Conservation (phyloP, 53 echinoderm and acorn worm species). For the Antedon mediterranea region DNA sequence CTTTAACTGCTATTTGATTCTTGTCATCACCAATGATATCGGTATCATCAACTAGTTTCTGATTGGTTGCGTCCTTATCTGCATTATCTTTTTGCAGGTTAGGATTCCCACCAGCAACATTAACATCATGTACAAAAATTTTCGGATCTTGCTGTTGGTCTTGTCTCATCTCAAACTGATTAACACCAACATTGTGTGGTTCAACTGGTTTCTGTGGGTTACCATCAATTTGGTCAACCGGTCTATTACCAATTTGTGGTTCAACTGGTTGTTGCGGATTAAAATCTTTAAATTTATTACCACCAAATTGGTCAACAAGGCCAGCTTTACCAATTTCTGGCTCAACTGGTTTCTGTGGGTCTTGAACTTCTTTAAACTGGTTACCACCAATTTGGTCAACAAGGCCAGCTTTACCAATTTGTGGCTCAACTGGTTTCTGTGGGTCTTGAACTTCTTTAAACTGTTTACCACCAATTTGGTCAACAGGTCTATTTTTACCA, state of each 20-base stretch:
- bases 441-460: background rate
- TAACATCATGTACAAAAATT: no score
- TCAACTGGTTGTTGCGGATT: slow-evolving; percentile 1
- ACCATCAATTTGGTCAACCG: no score
- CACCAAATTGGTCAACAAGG: no score
- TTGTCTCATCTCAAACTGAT: no score
- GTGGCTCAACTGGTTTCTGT: background rate
- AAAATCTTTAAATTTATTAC: background rate
- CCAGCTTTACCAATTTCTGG: background rate
- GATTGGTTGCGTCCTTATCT: background rate
- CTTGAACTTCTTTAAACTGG: background rate
- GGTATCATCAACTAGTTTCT: slow-evolving; percentile 13
- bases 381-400: background rate
- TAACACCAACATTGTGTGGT: no score
- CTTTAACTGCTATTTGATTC: background rate
- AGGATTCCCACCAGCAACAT: background rate
- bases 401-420: background rate
- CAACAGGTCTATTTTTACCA: background rate
- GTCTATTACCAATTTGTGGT: no score
- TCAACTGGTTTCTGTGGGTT: no score
- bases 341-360: background rate
- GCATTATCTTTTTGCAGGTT: background rate
- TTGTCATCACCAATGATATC: slow-evolving; percentile 15
- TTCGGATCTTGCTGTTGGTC: no score
- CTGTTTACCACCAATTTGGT: background rate